Conservation (phyloP, 2,888 invertebrate species). For the Kryphioiulus occultus region DNA sequence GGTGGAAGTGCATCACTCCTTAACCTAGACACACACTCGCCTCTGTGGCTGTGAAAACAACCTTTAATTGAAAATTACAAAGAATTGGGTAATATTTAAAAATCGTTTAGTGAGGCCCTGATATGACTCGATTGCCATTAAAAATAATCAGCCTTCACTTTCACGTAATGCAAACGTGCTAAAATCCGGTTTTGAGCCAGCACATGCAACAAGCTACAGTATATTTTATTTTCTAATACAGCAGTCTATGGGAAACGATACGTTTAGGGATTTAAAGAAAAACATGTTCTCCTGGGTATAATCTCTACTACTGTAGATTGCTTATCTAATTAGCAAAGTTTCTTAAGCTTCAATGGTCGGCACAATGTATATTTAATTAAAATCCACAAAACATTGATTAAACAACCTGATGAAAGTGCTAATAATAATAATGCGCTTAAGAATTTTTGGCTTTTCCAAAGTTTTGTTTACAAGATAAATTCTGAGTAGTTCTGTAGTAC, state of each 20-base stretch:
- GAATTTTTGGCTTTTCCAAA: too few species aligned
- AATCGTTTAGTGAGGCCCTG: constrained; percentile 24
- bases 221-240: not conserved
- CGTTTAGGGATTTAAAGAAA: too few species aligned
- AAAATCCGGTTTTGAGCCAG: not conserved
- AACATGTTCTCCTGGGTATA: too few species aligned
- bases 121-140: not conserved
- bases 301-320: too few species aligned
- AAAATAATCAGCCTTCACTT: not conserved
- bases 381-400: too few species aligned
- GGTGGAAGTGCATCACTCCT: constrained; percentile 35
- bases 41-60: constrained; percentile 35
- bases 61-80: constrained; percentile 24
- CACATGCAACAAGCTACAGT: not conserved
- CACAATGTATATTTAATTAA: too few species aligned
- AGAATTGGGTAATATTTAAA: constrained; percentile 29
- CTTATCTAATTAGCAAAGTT: too few species aligned
- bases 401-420: not conserved
- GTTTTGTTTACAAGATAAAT: not conserved
- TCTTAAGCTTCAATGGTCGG: too few species aligned
- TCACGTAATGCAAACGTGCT: not conserved
- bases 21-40: constrained; percentile 35
- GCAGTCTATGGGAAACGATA: not conserved
- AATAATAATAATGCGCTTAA: too few species aligned
- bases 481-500: too few species aligned